Conservation (phyloP, 2,888 invertebrate genomes). For the Coenonympha arcania region DNA sequence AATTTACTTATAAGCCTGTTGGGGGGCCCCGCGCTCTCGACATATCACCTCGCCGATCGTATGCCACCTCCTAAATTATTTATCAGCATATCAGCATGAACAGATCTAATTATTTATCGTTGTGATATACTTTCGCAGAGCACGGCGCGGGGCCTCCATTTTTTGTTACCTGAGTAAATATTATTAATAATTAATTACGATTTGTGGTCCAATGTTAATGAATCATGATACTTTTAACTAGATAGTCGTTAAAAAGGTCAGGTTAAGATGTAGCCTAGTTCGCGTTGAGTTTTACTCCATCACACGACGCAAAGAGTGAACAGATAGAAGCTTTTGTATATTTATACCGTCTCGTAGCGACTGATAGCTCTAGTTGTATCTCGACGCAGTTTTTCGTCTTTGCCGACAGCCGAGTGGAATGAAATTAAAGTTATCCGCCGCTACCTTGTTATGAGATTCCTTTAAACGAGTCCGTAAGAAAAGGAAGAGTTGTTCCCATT, state of each 20-base stretch:
- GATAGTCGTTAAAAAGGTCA: conserved; percentile 60
- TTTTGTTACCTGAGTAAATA: conserved; percentile 75
- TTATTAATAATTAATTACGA: conserved; percentile 70
- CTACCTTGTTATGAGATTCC: conserved; percentile 1
- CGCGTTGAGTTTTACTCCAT: conserved; percentile 40
- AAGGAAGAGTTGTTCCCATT: too few species aligned
- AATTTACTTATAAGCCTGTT: conserved; percentile 59
- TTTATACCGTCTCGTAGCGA: conserved; percentile 14
- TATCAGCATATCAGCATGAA: conserved; percentile 49
- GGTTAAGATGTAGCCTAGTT: conserved; percentile 54
- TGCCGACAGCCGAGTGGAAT: neutral
- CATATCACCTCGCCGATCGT: conserved; percentile 46
- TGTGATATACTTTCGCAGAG: conserved; percentile 26
- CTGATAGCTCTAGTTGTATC: neutral
- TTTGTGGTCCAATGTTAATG: conserved; percentile 74
- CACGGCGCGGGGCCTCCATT: conserved; percentile 54
- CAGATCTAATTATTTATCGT: conserved; percentile 2
- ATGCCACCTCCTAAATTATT: conserved; percentile 33
- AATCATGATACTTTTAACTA: conserved; percentile 69
- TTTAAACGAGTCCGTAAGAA: conserved; percentile 7
- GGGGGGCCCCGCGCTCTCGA: conserved; percentile 47
- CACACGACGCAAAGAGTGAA: conserved; percentile 31
- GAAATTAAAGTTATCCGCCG: neutral
- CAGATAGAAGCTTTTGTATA: conserved; percentile 16
- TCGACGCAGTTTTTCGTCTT: neutral